Evolutionary conservation across 2,888 invertebrate genomes (phyloP), one percentile per base, ranked within the genome.

Genomic region (Beris chalybata): DNA sequence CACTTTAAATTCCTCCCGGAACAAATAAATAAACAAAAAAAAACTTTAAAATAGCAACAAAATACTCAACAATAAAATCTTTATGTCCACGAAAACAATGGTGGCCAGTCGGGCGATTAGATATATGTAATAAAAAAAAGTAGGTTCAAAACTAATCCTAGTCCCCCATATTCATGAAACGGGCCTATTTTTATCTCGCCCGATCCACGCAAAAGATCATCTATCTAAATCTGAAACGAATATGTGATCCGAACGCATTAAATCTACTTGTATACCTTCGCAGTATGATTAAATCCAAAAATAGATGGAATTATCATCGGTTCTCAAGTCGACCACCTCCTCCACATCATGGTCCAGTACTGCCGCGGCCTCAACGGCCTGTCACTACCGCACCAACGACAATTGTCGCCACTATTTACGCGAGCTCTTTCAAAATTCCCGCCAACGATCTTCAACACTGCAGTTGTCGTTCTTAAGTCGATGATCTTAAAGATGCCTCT

Each of bases 241-340:
- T 13, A 6, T 6, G 22, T 15, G 52, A 48, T 15, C 48, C n/a
- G 15, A 13, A 48, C 9, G 38, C 38, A 38, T 38, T 38, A 38
- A 38, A 38, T 38, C 38, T 38, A 38, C 2, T 38, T 38, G 5
- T 38, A 43, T 56, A 56, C 56, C 56, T 56, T 31, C 13, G 29
- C 32, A 43, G 31, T 61, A 50, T 61, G 61, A 61, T 52, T 61
- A 47, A 61, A 61, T 61, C 61, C 61, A 47, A 61, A 61, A 61
- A 61, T 61, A 61, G 61, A 29, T 50, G 32, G 32, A 13, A 52
- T 38, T 61, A 50, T 50, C 52, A 61, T 61, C 38, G 50, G 32
- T 52, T 61, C 30, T 61, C 11, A 45, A 29, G 50, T 52, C 38
- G 52, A 61, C 58, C 61, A 61, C 43, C 61, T 38, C 15, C 15